phyloP scores from a whole-genome alignment of 2,113 vertebrate species.

The Plectropomus leopardus region DNA sequence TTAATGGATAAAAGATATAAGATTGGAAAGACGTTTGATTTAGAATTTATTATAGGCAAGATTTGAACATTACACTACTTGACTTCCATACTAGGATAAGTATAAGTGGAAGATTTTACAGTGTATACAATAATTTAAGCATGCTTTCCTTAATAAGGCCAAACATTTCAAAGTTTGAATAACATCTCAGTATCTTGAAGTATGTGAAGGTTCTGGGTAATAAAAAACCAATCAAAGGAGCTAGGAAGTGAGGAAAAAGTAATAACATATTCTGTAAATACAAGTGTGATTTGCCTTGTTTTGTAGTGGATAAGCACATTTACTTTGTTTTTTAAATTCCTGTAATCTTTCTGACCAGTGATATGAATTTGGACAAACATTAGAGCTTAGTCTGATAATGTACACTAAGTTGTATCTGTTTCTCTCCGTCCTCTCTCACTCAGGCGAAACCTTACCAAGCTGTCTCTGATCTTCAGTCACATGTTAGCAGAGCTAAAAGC shows the following conservation, averaged over 20 bases:
- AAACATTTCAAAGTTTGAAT: background rate
- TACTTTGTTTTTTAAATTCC: background rate
- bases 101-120: no score
- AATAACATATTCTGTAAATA: background rate
- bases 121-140: background rate
- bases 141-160: background rate
- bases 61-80: background rate
- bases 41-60: background rate
- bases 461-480: constrained; percentile 99
- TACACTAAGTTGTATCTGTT: background rate
- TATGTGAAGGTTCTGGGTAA: background rate
- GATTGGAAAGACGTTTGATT: background rate
- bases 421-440: constrained; percentile 6
- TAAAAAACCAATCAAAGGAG: background rate
- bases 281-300: background rate
- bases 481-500: constrained; percentile 98
- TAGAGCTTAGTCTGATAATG: background rate
- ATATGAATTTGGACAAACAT: background rate
- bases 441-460: constrained; percentile 96
- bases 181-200: background rate
- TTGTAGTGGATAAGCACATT: background rate
- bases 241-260: background rate
- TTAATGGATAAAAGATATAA: no score
- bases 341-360: background rate
- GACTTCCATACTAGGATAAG: background rate